Base-by-base conservation (phyloP, 2,113 vertebrate genomes). In the Syrrhaptes paradoxus region DNA sequence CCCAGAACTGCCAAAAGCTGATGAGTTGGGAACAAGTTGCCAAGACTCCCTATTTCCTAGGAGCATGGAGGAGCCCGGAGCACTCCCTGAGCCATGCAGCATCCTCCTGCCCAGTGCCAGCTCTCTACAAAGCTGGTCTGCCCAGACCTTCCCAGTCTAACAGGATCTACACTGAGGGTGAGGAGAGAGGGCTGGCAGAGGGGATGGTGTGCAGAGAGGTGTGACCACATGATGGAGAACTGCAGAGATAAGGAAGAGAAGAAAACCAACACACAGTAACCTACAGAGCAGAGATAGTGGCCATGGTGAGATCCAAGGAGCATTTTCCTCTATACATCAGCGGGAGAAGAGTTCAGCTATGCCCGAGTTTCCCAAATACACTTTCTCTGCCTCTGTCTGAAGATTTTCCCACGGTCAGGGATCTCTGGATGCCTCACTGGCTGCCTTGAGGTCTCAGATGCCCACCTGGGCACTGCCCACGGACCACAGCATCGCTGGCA, bases 141-240 rank as follows among this genome's bases (percentile, higher is more conserved):
- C 9, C 49, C 41, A 21, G 18, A 1, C 17, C 43, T 79, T n/a
- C 49, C 32, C 49, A 36, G 11, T 14, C 36, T 11, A 2, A n/a
- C 1, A 22, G 77, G 31, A 3, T 31, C 48, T 20, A 18, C 1
- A 0, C 5, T 11, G 15, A 25, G 15, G 26, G 19, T 3, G 61
- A 17, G 22, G 20, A 54, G 7, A 43, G 7, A 51, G 14, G 18
- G 43, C 32, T 80, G 59, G n/a, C 12, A 32, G 59, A 73, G 54
- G 7, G 36, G 73, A 5, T 3, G 5, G 5, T 0, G 4, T 19
- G n/a, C 36, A 13, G 12, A 1, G 10, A 49, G 15, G 21, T 43
- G 41, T 10, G 14, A 70, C 15, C 4, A 1, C 48, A 14, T 2
- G 17, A 1, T 21, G 19, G 61, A 65, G 49, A 68, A 6, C 5